Conservation (phyloP, 2,797 vertebrate genomes). For the Cephalopachus bancanus region DNA sequence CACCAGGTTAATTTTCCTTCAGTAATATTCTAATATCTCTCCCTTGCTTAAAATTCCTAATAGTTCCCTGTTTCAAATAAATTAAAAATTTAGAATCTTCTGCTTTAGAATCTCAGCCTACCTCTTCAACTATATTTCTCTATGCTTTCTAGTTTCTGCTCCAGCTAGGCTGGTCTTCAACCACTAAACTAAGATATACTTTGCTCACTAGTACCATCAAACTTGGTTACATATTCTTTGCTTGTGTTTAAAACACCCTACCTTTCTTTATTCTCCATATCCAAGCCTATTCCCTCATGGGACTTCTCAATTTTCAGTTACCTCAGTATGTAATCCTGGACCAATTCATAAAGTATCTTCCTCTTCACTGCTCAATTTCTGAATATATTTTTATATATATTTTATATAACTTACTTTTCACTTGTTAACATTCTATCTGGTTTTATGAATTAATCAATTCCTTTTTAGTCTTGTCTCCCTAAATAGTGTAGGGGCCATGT, state of each 20-base stretch:
- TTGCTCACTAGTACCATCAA: constrained; percentile 24
- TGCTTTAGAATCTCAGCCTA: neutral
- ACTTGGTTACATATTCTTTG: neutral
- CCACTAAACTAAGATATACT: neutral
- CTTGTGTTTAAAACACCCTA: neutral
- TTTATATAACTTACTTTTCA: neutral
- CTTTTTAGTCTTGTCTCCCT: neutral
- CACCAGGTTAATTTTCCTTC: constrained; percentile 40
- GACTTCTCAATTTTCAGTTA: neutral
- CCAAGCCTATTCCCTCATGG: neutral
- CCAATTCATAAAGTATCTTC: neutral
- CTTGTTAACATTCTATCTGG: neutral
- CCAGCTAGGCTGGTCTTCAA: neutral
- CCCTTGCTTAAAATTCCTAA: constrained; percentile 30
- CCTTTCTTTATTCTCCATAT: neutral
- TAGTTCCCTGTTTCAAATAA: constrained; percentile 12
- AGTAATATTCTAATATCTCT: neutral
- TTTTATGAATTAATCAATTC: constrained; percentile 27
- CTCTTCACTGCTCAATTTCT: constrained; percentile 14
- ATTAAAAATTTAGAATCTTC: constrained; percentile 40
- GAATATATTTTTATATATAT: neutral
- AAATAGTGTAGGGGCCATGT: neutral
- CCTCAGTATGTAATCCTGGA: neutral
- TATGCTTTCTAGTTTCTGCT: neutral
- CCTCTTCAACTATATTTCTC: neutral